Conservation (phyloP, 2,797 vertebrate genomes). For the Enteromius treurensis region DNA sequence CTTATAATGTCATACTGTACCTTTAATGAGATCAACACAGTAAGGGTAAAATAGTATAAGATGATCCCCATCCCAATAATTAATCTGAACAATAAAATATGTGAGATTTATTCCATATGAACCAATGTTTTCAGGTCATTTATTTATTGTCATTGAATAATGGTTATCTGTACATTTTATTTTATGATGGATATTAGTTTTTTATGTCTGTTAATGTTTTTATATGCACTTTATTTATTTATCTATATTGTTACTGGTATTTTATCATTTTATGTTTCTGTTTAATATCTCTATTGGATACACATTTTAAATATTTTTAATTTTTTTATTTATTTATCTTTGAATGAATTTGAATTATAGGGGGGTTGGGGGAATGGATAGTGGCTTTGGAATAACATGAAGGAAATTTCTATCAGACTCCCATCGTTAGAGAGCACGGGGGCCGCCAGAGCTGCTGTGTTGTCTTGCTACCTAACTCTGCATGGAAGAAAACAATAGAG, state of each 20-base stretch:
- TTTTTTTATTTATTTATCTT: no score
- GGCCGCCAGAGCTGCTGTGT: slow-evolving; percentile 60
- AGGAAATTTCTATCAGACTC: slow-evolving; percentile 42
- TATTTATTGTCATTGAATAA: not conserved
- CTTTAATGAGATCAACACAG: not conserved
- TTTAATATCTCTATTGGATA: no score
- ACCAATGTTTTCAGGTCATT: not conserved
- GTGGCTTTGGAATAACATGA: slow-evolving; percentile 19
- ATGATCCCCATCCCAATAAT: no score
- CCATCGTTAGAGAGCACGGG: slow-evolving; percentile 60
- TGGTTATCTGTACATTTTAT: not conserved
- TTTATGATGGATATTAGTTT: not conserved
- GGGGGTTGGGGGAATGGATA: not conserved
- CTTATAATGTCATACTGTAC: not conserved
- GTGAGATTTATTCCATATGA: not conserved
- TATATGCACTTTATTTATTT: no score
- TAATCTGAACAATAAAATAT: not conserved
- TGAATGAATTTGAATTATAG: no score
- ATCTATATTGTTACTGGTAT: no score
- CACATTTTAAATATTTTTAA: no score
- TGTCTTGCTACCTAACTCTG: slow-evolving; percentile 64
- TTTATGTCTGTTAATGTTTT: not conserved
- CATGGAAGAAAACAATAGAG: slow-evolving; percentile 70
- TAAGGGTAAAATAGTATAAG: not conserved
- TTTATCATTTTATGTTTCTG: no score